Conservation (phyloP, 1,140 invertebrate species). For the Nymphalis io region DNA sequence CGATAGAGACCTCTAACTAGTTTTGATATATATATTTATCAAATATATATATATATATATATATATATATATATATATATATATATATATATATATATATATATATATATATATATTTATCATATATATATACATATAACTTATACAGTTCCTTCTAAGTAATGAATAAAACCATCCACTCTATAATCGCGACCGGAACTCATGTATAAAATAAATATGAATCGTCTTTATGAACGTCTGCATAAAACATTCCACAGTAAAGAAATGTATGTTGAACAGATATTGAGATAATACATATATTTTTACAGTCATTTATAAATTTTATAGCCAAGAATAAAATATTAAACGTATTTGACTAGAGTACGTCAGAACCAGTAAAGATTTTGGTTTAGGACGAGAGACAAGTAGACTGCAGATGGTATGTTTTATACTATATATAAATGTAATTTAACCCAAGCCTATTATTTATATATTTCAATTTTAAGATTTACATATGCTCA, state of each 20-base stretch:
- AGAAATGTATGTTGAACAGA: conserved; percentile 14
- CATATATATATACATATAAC: not conserved
- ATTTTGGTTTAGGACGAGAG: no score
- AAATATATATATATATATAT: no score
- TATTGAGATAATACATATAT: conserved; percentile 14
- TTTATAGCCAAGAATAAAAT: conserved; percentile 8
- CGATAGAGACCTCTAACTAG: no score
- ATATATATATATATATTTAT: conserved; percentile 6
- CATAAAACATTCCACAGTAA: conserved; percentile 14
- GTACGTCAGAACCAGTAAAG: not conserved
- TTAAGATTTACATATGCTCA: no score
- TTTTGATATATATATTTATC: no score
- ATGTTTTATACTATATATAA: no score
- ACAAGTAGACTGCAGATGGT: no score
- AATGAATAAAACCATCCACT: conserved; percentile 22
- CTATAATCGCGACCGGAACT: conserved; percentile 23
- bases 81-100: not conserved
- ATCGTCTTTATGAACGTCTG: conserved; percentile 29
- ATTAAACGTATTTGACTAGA: not conserved
- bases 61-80: no score
- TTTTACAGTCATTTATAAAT: conserved; percentile 5
- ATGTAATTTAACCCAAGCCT: no score
- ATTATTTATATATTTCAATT: no score
- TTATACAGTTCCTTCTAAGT: not conserved
- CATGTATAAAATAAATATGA: conserved; percentile 35